These are phyloP conservation scores for Eupithecia inturbata DNA, from an alignment of 2,888 invertebrate species.

Conservation along the genomic window DNA sequence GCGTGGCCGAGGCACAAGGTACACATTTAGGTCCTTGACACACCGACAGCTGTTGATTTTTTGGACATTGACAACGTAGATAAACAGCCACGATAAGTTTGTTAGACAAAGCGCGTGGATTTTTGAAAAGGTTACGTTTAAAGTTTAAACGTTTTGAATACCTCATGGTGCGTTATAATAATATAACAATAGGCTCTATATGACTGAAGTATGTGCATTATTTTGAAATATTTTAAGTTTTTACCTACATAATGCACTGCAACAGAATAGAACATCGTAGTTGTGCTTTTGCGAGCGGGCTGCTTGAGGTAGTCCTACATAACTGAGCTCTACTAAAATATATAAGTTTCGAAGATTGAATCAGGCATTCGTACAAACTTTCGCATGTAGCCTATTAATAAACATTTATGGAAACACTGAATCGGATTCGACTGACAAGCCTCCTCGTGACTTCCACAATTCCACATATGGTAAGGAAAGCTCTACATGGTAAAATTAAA, in stretches of 20 bases:
- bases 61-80: slow-evolving; percentile 39
- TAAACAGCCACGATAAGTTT: slow-evolving; percentile 29
- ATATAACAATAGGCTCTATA: neutral
- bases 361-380: neutral
- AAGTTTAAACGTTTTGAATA: slow-evolving; percentile 1
- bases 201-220: neutral
- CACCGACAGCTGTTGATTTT: slow-evolving; percentile 34
- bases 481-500: neutral
- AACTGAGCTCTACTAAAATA: too few relatives aligned
- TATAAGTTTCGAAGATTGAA: neutral
- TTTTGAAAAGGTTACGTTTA: slow-evolving; percentile 3
- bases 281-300: too few relatives aligned
- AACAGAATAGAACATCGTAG: too few relatives aligned
- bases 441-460: neutral
- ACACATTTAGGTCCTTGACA: slow-evolving; percentile 42
- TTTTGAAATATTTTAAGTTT: neutral
- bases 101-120: slow-evolving; percentile 29
- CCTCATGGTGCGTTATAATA: neutral
- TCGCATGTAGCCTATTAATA: neutral
- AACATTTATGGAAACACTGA: neutral
- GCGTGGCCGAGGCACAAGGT: slow-evolving; percentile 13
- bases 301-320: too few relatives aligned
- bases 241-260: neutral
- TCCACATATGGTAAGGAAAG: neutral
- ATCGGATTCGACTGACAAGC: neutral